These are phyloP conservation scores for Yponomeuta malinellus DNA, from an alignment of 2,888 invertebrate species.

Conservation along the genomic window DNA sequence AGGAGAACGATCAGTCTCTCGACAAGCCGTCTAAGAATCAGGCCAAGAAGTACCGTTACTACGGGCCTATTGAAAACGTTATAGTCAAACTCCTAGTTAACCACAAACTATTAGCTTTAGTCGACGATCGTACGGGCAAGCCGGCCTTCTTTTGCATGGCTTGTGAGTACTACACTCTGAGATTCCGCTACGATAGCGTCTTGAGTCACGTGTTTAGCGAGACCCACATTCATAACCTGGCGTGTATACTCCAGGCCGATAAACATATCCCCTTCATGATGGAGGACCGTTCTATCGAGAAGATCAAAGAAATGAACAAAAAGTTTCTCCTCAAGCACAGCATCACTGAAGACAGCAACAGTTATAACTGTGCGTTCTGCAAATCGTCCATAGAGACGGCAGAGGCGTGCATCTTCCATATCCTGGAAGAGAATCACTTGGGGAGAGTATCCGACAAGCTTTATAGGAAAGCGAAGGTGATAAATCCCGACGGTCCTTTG, in stretches of 20 bases:
- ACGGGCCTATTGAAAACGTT: slow-evolving; percentile 59
- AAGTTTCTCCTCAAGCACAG: slow-evolving; percentile 53
- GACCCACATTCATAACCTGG: slow-evolving; percentile 58
- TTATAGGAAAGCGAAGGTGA: slow-evolving; percentile 48
- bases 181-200: slow-evolving; percentile 67
- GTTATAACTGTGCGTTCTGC: slow-evolving; percentile 48
- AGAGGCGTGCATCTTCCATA: slow-evolving; percentile 52
- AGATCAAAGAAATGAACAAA: slow-evolving; percentile 55
- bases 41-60: slow-evolving; percentile 61
- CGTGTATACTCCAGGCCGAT: slow-evolving; percentile 56
- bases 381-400: slow-evolving; percentile 40
- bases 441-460: slow-evolving; percentile 57
- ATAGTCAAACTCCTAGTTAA: slow-evolving; percentile 53
- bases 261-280: slow-evolving; percentile 50
- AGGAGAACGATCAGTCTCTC: slow-evolving; percentile 49
- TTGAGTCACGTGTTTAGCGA: slow-evolving; percentile 66
- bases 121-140: slow-evolving; percentile 66
- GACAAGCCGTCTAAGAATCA: slow-evolving; percentile 57
- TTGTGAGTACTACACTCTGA: slow-evolving; percentile 64
- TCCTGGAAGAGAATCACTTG: slow-evolving; percentile 61
- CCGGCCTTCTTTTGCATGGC: slow-evolving; percentile 67
- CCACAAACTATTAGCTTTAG: slow-evolving; percentile 56
- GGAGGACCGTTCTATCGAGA: slow-evolving; percentile 45
- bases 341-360: slow-evolving; percentile 35
- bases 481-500: slow-evolving; percentile 47